Evolutionary conservation across 2,113 vertebrate species (phyloP).

Genomic region (Pygoscelis antarcticus): DNA sequence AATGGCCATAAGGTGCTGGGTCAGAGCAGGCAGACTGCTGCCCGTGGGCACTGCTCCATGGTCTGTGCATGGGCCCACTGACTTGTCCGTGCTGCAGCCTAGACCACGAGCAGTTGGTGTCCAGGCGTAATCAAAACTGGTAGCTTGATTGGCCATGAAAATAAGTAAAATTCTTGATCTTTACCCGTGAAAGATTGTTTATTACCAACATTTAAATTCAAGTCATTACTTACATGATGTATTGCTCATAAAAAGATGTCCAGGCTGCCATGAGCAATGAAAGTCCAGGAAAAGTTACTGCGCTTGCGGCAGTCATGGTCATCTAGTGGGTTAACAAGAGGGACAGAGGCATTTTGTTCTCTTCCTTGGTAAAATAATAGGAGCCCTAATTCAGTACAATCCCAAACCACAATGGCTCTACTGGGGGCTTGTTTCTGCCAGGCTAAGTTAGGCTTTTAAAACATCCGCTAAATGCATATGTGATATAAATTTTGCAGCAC

Average conservation of each 20-base stretch:
- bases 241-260: not conserved
- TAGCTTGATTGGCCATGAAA: not conserved
- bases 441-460: not conserved
- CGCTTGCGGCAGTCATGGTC: not conserved
- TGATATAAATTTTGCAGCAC: not conserved
- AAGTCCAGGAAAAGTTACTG: not conserved
- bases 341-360: not conserved
- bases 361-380: not conserved
- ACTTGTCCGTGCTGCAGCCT: not conserved
- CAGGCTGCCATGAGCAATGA: not conserved
- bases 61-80: accelerated
- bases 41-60: not conserved
- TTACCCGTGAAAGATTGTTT: not conserved
- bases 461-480: not conserved
- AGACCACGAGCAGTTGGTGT: no score
- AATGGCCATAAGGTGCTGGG: not conserved
- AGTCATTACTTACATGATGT: not conserved
- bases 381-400: not conserved
- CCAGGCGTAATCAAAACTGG: not conserved
- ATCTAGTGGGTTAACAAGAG: not conserved
- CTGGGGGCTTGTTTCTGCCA: not conserved
- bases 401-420: not conserved
- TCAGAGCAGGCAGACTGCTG: not conserved
- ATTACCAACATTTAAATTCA: not conserved
- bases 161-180: not conserved